A percentile compares a stretch with the other conserved stretches of the same genome.
Evolutionary conservation across 2,888 invertebrate species (phyloP).

Genomic region (Eulithis testata): DNA sequence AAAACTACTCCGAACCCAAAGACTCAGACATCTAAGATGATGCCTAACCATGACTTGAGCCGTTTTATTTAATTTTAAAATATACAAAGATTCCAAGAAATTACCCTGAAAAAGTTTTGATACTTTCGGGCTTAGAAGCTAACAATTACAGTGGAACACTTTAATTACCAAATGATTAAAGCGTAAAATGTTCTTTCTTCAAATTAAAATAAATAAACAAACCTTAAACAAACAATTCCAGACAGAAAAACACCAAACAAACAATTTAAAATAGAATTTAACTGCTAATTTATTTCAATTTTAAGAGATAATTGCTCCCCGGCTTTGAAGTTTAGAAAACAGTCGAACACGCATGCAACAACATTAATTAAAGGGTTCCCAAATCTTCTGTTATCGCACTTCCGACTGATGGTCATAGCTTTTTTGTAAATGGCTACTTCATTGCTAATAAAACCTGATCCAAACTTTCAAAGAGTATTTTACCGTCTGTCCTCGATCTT

Average conservation of each 20-base stretch:
- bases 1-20: too few species aligned
- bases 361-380: constrained; percentile 81
- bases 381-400: constrained; percentile 80
- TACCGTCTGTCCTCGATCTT: too few species aligned
- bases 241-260: constrained; percentile 27
- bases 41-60: too few species aligned
- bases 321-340: constrained; percentile 63
- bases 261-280: constrained; percentile 23
- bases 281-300: constrained; percentile 44
- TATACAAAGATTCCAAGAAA: too few species aligned
- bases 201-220: neutral
- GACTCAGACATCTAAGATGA: too few species aligned
- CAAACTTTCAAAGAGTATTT: too few species aligned
- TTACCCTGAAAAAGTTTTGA: too few species aligned
- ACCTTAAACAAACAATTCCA: constrained; percentile 7
- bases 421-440: neutral
- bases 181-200: neutral
- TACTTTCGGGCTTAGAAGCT: too few species aligned
- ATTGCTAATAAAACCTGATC: neutral
- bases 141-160: too few species aligned
- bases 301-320: constrained; percentile 38
- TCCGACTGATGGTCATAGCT: constrained; percentile 54
- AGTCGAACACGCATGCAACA: constrained; percentile 75
- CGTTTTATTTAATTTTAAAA: too few species aligned
- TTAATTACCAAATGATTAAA: neutral